A percentile compares a stretch with the other conserved stretches of the same genome.
These are phyloP conservation scores for Campoletis sonorensis DNA, from an alignment of 1,140 invertebrate genomes.

Conservation along the genomic window DNA sequence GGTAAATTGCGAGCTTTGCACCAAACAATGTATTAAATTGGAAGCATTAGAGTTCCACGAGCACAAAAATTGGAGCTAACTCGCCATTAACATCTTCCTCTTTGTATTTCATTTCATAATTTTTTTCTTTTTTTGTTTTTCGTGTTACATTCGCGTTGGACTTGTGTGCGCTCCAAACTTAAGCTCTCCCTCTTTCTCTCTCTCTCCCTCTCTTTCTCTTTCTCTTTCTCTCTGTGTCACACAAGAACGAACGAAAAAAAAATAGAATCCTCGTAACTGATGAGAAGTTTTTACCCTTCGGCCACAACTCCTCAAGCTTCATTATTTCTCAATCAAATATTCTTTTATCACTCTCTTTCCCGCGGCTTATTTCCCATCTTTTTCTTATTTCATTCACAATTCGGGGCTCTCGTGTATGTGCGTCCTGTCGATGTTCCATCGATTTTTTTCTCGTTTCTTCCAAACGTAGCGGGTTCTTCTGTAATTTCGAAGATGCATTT, in stretches of 20 bases:
- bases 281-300: conserved; percentile 22
- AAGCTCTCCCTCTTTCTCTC: neutral
- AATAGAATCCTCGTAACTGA: conserved; percentile 49
- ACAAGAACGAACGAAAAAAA: conserved; percentile 29
- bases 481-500: too few species aligned
- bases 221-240: conserved; percentile 13
- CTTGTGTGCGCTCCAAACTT: neutral
- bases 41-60: neutral
- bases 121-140: neutral
- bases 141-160: neutral
- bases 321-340: neutral
- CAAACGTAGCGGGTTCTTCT: too few species aligned
- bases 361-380: neutral
- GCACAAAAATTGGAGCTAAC: neutral
- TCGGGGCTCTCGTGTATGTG: neutral
- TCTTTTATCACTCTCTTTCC: neutral
- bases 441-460: conserved; percentile 13
- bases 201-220: neutral
- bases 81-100: neutral
- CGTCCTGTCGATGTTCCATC: conserved; percentile 35
- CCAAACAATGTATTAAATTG: conserved; percentile 31
- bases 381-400: neutral
- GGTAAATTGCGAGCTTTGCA: conserved; percentile 55
- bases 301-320: neutral
- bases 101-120: neutral